Base-by-base conservation (phyloP, 2,113 vertebrate genomes). In the Platichthys flesus region DNA sequence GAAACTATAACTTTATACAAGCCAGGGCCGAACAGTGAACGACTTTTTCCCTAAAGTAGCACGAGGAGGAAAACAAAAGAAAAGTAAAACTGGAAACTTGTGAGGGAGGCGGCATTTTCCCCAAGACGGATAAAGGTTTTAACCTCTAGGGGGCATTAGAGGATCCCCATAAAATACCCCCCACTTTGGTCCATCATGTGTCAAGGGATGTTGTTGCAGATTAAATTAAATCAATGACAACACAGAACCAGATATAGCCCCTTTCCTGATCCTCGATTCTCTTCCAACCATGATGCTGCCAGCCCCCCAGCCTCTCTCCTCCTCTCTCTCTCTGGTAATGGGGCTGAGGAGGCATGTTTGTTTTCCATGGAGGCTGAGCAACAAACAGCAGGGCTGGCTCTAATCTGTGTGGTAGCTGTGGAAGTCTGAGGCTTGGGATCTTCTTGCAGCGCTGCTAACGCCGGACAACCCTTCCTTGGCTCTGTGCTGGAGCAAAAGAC, bases 81-180 rank as follows among this genome's bases (percentile, higher is more conserved):
- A 52, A 14, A 49, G 45, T 15, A 60, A 9, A 16, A 45, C 60
- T 84, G 82, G 84, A 86, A 86, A 86, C 69, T 63, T 42, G 14
- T 5, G 59, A 66, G 60, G 51, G 13, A 5, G 51, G 31, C 18
- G 7, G 70, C 20, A 21, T 75, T 87, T 83, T 56, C 76, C 54
- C 67, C 26, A 45, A 52, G 64, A 42, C 5, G 56, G 58, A 71
- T 26, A 47, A 77, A 73, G 42, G 26, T 40, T 67, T 55, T 28
- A 57, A 69, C 89, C 90, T 88, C 85, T 78, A 91, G 92, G 76
- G 87, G 92, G 91, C 88, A 84, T 82, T 71, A 88, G 62, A 87
- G 81, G 87, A 89, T 67, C 65, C 81, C 70, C 51, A 56, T 28
- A 58, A 31, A 70, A 35, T 13, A 67, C 2, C 81, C 28, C 60